These are phyloP conservation scores for Ennomos erosarius DNA, from an alignment of 2,888 invertebrate genomes.

Conservation along the genomic window DNA sequence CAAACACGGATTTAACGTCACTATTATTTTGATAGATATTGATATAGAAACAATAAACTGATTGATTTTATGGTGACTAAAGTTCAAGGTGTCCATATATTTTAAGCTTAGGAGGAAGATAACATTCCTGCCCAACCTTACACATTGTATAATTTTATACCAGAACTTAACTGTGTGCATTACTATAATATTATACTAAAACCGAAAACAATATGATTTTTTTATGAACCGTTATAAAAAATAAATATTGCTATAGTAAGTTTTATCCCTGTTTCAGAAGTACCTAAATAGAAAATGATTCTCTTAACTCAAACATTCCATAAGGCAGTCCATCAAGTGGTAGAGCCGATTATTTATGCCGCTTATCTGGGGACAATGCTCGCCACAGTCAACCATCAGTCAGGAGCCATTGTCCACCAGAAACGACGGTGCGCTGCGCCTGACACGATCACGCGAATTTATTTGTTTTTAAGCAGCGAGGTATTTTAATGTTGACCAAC, in stretches of 20 bases:
- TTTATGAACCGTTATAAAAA: not conserved
- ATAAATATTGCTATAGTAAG: not conserved
- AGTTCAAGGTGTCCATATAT: conserved; percentile 25
- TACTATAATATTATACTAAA: too few relatives aligned
- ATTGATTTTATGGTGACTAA: conserved; percentile 32
- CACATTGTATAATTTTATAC: too few relatives aligned
- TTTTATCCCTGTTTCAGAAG: conserved; percentile 5
- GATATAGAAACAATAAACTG: conserved; percentile 38
- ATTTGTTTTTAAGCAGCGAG: conserved; percentile 31
- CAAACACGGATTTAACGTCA: conserved; percentile 41
- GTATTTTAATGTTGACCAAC: conserved; percentile 34
- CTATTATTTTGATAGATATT: conserved; percentile 41
- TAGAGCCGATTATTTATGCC: conserved; percentile 69
- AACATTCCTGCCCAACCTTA: not conserved
- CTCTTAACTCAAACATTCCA: conserved; percentile 56
- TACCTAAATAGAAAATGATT: conserved; percentile 55
- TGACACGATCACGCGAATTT: conserved; percentile 41
- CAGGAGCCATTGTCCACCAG: conserved; percentile 54
- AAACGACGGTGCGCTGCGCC: conserved; percentile 36
- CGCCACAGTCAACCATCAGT: conserved; percentile 59
- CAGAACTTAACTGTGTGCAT: too few relatives aligned
- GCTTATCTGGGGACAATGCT: conserved; percentile 75
- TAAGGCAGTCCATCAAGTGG: conserved; percentile 62
- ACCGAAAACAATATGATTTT: not conserved
- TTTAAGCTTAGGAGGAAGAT: conserved; percentile 1